Conservation (phyloP, 2,797 vertebrate genomes). For the Siniperca scherzeri region DNA sequence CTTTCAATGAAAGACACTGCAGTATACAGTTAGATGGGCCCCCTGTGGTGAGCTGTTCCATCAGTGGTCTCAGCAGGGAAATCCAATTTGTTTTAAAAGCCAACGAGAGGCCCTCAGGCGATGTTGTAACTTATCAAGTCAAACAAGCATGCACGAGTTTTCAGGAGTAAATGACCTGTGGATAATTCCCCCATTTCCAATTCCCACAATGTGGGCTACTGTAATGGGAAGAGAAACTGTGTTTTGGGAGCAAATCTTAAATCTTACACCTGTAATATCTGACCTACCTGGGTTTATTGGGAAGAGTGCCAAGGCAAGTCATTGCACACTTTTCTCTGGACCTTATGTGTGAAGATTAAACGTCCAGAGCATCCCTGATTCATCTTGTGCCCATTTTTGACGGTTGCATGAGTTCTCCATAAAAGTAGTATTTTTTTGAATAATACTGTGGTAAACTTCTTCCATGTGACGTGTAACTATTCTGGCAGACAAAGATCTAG, state of each 20-base stretch:
- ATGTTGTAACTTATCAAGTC: no score
- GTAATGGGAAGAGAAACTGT: neutral
- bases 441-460: neutral
- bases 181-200: neutral
- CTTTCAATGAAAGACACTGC: neutral
- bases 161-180: neutral
- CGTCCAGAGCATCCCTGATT: neutral
- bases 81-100: neutral
- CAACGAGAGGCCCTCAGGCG: neutral
- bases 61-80: neutral
- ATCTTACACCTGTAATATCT: neutral
- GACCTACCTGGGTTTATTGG: neutral
- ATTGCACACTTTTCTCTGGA: neutral
- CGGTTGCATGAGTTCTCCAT: neutral
- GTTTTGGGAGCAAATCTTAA: neutral
- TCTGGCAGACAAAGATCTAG: neutral
- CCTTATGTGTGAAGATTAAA: neutral
- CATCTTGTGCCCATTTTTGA: neutral
- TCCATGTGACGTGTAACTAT: neutral
- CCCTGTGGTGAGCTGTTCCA: neutral
- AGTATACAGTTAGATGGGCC: neutral
- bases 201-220: neutral
- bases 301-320: neutral
- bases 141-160: neutral
- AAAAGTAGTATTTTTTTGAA: neutral